A percentile compares a stretch with the other conserved stretches of the same genome.
Evolutionary conservation across 2,888 invertebrate genomes (phyloP).

Genomic region (Acrocera orbiculus): DNA sequence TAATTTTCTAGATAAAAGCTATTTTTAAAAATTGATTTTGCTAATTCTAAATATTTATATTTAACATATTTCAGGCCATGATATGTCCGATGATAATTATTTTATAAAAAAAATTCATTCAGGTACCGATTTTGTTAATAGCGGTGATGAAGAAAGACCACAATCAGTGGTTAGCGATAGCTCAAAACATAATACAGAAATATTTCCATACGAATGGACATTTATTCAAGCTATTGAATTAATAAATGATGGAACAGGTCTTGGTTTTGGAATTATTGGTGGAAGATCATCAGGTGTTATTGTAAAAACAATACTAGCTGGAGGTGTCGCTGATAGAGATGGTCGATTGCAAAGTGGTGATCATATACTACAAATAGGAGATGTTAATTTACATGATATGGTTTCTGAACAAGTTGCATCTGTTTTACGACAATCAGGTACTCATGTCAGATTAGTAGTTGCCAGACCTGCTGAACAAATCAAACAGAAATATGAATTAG

Average conservation of each 20-base stretch:
- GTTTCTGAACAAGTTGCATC: slow-evolving; percentile 95
- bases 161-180: slow-evolving; percentile 50
- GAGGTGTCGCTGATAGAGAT: slow-evolving; percentile 94
- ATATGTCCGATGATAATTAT: slow-evolving; percentile 14
- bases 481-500: slow-evolving; percentile 34
- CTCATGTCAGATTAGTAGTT: slow-evolving; percentile 84
- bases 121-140: slow-evolving; percentile 13
- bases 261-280: slow-evolving; percentile 98
- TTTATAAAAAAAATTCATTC: slow-evolving; percentile 52
- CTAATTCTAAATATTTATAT: not conserved
- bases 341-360: slow-evolving; percentile 94
- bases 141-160: slow-evolving; percentile 34
- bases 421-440: slow-evolving; percentile 86
- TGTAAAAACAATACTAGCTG: slow-evolving; percentile 94
- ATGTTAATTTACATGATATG: slow-evolving; percentile 88
- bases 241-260: slow-evolving; percentile 91
- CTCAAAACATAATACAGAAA: slow-evolving; percentile 50
- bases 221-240: slow-evolving; percentile 96
- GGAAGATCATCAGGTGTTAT: slow-evolving; percentile 97
- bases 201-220: slow-evolving; percentile 79
- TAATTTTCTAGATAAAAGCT: too few relatives aligned
- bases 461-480: slow-evolving; percentile 79
- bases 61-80: slow-evolving; percentile 10
- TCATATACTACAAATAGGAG: slow-evolving; percentile 89
- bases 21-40: too few relatives aligned